phyloP scores from a whole-genome alignment of 2,888 invertebrate genomes.

The Drosophila acutilabella region DNA sequence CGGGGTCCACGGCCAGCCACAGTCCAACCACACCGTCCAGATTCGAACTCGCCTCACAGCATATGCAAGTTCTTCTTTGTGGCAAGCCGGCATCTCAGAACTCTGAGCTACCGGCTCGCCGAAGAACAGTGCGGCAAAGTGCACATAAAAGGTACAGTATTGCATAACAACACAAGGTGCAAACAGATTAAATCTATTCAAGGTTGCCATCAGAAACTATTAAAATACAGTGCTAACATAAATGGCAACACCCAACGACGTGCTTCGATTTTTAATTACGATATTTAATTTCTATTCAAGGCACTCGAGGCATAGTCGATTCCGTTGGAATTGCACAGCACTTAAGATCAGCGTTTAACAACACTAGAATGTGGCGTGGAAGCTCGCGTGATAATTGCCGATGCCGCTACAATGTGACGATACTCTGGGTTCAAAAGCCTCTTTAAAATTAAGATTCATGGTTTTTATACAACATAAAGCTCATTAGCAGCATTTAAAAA shows the following conservation, averaged over 20 bases:
- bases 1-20: too few species aligned
- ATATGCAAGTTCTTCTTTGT: constrained; percentile 1
- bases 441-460: constrained; percentile 37
- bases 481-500: constrained; percentile 62
- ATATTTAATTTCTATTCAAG: background rate
- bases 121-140: background rate
- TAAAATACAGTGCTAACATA: constrained; percentile 18
- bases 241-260: constrained; percentile 6
- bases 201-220: constrained; percentile 7
- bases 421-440: constrained; percentile 33
- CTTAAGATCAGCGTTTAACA: background rate
- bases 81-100: background rate
- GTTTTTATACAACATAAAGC: constrained; percentile 38
- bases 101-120: too few species aligned
- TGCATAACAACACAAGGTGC: background rate
- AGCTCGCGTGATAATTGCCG: constrained; percentile 10
- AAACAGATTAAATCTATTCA: constrained; percentile 8
- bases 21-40: too few species aligned
- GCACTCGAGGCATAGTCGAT: background rate
- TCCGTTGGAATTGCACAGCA: background rate
- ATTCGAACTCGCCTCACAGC: background rate
- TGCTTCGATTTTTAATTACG: constrained; percentile 15
- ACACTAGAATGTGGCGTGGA: constrained; percentile 6
- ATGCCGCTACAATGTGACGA: background rate
- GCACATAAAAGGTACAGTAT: constrained; percentile 3